Evolutionary conservation across 2,888 invertebrate genomes (phyloP).

Genomic region (Crepidodera aurea): DNA sequence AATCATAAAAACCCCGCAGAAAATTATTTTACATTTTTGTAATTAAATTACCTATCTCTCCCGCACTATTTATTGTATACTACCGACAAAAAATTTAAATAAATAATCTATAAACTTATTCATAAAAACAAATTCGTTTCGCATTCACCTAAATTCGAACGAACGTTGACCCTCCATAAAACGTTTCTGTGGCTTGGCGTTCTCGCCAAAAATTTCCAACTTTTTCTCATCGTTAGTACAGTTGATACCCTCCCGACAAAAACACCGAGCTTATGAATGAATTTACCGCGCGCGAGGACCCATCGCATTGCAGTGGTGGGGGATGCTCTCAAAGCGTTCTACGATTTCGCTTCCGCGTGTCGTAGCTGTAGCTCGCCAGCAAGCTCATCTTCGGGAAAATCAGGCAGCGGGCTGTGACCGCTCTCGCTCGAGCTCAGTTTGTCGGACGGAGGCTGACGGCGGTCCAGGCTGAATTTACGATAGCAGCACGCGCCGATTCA

Average conservation of each 20-base stretch:
- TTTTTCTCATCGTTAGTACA: no score
- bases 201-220: no score
- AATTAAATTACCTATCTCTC: no score
- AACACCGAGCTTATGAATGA: constrained; percentile 24
- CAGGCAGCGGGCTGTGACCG: constrained; percentile 24
- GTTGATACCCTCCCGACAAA: background rate
- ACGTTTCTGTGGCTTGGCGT: no score
- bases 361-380: constrained; percentile 19
- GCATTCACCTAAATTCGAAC: no score
- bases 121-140: no score
- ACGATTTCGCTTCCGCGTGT: constrained; percentile 23
- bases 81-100: no score
- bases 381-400: constrained; percentile 24
- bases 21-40: no score
- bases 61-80: no score
- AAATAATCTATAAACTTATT: no score
- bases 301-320: background rate
- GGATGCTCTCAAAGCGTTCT: constrained; percentile 10
- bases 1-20: no score
- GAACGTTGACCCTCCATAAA: no score
- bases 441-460: constrained; percentile 23
- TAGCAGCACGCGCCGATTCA: constrained; percentile 15
- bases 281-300: constrained; percentile 4
- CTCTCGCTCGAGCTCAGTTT: constrained; percentile 26
- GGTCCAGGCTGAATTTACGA: constrained; percentile 19